A percentile compares a stretch with the other conserved stretches of the same genome.
Evolutionary conservation across 2,113 vertebrate genomes (phyloP).

Genomic region (Sus scrofa): T2T-Sscrofa CM000830.6:94816001-94816500

Average conservation of each 20-base stretch:
- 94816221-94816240: not conserved
- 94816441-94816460: slow-evolving; percentile 75
- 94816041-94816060: not conserved
- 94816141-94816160: not conserved
- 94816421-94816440: slow-evolving; percentile 76
- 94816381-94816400: slow-evolving; percentile 81
- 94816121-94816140: not conserved
- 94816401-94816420: slow-evolving; percentile 57
- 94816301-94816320: slow-evolving; percentile 55
- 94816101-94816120: not conserved
- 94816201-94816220: slow-evolving; percentile 35
- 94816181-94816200: slow-evolving; percentile 60
- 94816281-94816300: not conserved
- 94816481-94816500: slow-evolving; percentile 82
- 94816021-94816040: not conserved
- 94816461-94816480: slow-evolving; percentile 74
- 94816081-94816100: slow-evolving; percentile 38
- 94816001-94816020: not conserved
- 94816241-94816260: not conserved
- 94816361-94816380: slow-evolving; percentile 73
- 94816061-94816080: not conserved
- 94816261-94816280: not conserved
- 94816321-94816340: not conserved
- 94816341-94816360: slow-evolving; percentile 52
- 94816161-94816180: slow-evolving; percentile 43